A percentile compares a stretch with the other conserved stretches of the same genome.
These are phyloP conservation scores for Dryobotodes eremita DNA, from an alignment of 2,888 invertebrate species.

Conservation along the genomic window DNA sequence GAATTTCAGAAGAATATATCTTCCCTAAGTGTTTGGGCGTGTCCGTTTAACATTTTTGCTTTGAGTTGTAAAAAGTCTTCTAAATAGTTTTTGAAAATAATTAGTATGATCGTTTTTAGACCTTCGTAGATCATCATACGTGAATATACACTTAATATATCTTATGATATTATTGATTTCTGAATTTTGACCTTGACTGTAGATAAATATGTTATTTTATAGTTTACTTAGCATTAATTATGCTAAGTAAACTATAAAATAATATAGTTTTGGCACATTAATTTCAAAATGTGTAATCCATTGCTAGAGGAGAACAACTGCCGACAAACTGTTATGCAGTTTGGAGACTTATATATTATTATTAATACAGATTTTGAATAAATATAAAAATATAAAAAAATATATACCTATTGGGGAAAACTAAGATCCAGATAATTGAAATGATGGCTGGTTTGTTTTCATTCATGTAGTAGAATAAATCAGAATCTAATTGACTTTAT, in stretches of 20 bases:
- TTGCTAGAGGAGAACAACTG: no score
- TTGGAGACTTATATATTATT: no score
- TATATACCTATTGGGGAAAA: background rate
- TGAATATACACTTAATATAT: background rate
- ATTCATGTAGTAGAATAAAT: slow-evolving; percentile 46
- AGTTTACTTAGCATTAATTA: no score
- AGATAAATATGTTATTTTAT: no score
- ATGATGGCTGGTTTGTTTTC: slow-evolving; percentile 34
- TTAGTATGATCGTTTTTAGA: background rate
- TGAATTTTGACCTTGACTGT: no score
- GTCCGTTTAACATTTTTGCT: slow-evolving; percentile 50
- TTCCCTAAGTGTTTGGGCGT: slow-evolving; percentile 65
- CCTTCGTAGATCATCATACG: background rate
- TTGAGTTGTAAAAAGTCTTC: slow-evolving; percentile 25
- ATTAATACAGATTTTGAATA: no score
- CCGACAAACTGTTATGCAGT: no score
- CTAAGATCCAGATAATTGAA: slow-evolving; percentile 32
- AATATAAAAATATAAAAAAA: no score
- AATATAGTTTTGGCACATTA: no score
- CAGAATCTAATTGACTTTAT: slow-evolving; percentile 45
- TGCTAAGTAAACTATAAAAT: no score
- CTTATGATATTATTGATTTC: slow-evolving; percentile 24
- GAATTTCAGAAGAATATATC: slow-evolving; percentile 58
- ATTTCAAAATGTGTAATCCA: no score
- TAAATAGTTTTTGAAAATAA: slow-evolving; percentile 15